Percentiles rank a stretch among this genome's conserved stretches.
phyloP scores from a whole-genome alignment of 2,888 invertebrate species.

The Penaeus monodon region DNA sequence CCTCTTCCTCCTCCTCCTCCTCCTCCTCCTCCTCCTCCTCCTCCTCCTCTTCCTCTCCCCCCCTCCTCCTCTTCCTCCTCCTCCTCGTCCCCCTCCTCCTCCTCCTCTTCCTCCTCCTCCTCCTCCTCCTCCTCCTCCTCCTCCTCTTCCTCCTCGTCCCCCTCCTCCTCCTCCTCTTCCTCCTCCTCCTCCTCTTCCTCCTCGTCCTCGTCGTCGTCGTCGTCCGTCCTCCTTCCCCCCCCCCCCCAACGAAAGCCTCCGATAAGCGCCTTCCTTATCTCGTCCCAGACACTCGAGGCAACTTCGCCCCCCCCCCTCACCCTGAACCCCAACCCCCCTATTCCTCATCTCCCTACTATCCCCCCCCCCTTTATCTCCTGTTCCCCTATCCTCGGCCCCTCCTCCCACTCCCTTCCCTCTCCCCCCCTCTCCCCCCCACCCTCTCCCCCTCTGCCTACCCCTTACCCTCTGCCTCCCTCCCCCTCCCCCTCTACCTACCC shows the following conservation, averaged over 20 bases:
- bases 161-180: no score
- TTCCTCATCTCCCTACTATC: constrained; percentile 7
- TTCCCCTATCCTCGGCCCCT: constrained; percentile 2
- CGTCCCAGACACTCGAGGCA: not conserved
- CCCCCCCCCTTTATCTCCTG: constrained; percentile 16
- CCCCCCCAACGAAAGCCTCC: no score
- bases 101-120: not conserved
- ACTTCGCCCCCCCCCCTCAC: not conserved
- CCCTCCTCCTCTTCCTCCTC: no score
- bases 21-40: constrained; percentile 21
- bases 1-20: not conserved
- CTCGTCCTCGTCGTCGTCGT: no score
- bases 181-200: no score
- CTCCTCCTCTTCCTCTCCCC: not conserved
- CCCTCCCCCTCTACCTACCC: not conserved
- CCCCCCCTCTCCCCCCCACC: no score
- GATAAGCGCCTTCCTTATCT: no score
- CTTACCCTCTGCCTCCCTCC: not conserved
- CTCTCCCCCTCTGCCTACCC: not conserved
- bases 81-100: no score
- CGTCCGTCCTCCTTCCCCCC: no score
- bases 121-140: no score
- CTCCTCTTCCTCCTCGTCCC: no score
- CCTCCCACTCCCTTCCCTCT: no score
- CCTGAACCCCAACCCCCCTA: not conserved